These are phyloP conservation scores for Polyergus mexicanus DNA, from an alignment of 1,140 invertebrate species.

Conservation along the genomic window DNA sequence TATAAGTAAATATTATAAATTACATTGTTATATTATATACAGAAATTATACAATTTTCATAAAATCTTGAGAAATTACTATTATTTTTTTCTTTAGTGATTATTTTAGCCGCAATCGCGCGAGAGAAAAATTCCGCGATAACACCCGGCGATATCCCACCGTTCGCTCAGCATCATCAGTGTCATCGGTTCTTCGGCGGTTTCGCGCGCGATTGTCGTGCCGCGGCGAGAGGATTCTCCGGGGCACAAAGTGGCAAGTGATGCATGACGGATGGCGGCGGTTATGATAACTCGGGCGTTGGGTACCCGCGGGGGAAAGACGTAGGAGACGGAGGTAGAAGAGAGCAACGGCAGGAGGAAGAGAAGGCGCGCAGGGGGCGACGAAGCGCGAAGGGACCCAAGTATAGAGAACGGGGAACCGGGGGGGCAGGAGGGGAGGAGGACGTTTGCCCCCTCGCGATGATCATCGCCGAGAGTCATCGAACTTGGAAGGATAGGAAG, in stretches of 20 bases:
- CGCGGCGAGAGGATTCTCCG: conserved; percentile 64
- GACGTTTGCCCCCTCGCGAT: conserved; percentile 61
- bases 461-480: conserved; percentile 71
- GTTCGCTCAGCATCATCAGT: conserved; percentile 32
- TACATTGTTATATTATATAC: background rate
- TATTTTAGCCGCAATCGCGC: background rate
- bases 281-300: conserved; percentile 77
- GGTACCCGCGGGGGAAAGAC: conserved; percentile 33
- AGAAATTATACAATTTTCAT: background rate
- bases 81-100: background rate
- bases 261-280: conserved; percentile 78
- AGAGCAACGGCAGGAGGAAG: conserved; percentile 38
- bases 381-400: conserved; percentile 52
- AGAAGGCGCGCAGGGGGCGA: conserved; percentile 46
- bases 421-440: conserved; percentile 34
- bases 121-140: background rate
- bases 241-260: conserved; percentile 79
- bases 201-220: conserved; percentile 60
- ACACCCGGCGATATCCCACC: conserved; percentile 22
- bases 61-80: background rate
- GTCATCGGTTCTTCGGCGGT: conserved; percentile 11
- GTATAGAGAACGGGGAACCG: conserved; percentile 26
- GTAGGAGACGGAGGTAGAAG: conserved; percentile 1
- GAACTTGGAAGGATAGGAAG: conserved; percentile 67
- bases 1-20: background rate